Conservation (phyloP, 2,113 vertebrate genomes). For the Salvelinus sp. region DNA sequence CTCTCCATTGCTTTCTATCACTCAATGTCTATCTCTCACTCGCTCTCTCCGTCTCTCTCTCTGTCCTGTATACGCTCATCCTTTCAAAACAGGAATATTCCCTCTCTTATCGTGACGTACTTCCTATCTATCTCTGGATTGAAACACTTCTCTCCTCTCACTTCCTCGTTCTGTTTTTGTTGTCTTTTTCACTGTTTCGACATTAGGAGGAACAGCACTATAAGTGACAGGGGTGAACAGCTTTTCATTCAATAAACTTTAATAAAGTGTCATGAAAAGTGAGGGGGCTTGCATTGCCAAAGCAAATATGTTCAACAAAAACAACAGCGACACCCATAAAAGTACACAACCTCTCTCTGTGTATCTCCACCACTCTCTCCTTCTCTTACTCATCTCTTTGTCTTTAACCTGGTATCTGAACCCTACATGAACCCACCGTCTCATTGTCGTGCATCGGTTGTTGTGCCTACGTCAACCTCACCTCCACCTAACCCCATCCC, state of each 20-base stretch:
- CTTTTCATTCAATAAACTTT: neutral
- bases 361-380: too few species aligned
- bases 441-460: slow-evolving; percentile 45
- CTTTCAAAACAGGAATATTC: slow-evolving; percentile 60
- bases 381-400: neutral
- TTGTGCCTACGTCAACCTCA: slow-evolving; percentile 64
- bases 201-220: slow-evolving; percentile 1
- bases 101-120: slow-evolving; percentile 42
- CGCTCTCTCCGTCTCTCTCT: slow-evolving; percentile 27
- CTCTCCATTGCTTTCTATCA: neutral
- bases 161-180: slow-evolving; percentile 55
- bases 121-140: slow-evolving; percentile 41
- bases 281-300: too few species aligned
- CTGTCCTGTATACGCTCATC: neutral
- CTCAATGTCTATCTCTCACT: slow-evolving; percentile 16
- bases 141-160: slow-evolving; percentile 47
- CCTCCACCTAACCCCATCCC: slow-evolving; percentile 66
- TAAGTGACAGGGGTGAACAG: neutral
- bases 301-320: too few species aligned
- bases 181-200: slow-evolving; percentile 5
- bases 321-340: too few species aligned
- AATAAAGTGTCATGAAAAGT: too few species aligned
- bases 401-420: slow-evolving; percentile 33
- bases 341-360: neutral
- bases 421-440: slow-evolving; percentile 55